Percentiles rank a stretch among this genome's conserved stretches.
These are phyloP conservation scores for Agrochola macilenta DNA, from an alignment of 2,888 invertebrate species.

Conservation along the genomic window DNA sequence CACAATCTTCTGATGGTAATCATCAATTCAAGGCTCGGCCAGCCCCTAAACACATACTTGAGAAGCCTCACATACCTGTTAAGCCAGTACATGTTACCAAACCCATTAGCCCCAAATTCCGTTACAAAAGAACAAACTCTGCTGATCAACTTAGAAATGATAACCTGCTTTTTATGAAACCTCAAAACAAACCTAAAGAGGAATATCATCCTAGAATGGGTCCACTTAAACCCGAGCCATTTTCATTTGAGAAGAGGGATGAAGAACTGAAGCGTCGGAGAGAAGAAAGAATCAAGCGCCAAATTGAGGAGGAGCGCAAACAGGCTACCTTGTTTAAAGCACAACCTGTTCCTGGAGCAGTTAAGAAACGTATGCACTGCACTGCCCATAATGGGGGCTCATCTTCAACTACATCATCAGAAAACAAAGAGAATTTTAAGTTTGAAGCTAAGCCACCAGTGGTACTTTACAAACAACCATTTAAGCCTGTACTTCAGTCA, in stretches of 20 bases:
- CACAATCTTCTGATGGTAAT: conserved; percentile 70
- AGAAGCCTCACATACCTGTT: conserved; percentile 82
- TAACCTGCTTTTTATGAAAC: conserved; percentile 44
- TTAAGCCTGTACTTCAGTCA: conserved; percentile 90
- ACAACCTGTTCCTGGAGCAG: conserved; percentile 91
- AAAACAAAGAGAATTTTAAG: conserved; percentile 86
- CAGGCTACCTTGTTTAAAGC: conserved; percentile 93
- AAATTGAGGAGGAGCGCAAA: conserved; percentile 90
- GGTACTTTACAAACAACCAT: conserved; percentile 92
- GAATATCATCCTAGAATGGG: conserved; percentile 75
- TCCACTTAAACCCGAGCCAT: conserved; percentile 88
- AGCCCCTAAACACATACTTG: conserved; percentile 90
- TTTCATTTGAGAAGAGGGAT: conserved; percentile 93
- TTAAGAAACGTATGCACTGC: conserved; percentile 84
- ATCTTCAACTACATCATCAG: conserved; percentile 79
- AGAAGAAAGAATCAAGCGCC: conserved; percentile 91
- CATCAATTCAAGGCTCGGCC: conserved; percentile 91
- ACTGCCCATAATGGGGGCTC: conserved; percentile 72
- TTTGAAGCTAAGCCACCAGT: conserved; percentile 92
- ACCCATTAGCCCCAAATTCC: conserved; percentile 82
- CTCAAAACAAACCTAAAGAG: conserved; percentile 67
- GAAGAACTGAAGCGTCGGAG: conserved; percentile 89
- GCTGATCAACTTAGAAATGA: conserved; percentile 70
- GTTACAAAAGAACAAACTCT: conserved; percentile 78
- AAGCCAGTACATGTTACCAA: conserved; percentile 78